Evolutionary conservation across 2,888 invertebrate species (phyloP), one percentile per base, ranked within the genome.

Genomic region (Glaucopsyche alexis): DNA sequence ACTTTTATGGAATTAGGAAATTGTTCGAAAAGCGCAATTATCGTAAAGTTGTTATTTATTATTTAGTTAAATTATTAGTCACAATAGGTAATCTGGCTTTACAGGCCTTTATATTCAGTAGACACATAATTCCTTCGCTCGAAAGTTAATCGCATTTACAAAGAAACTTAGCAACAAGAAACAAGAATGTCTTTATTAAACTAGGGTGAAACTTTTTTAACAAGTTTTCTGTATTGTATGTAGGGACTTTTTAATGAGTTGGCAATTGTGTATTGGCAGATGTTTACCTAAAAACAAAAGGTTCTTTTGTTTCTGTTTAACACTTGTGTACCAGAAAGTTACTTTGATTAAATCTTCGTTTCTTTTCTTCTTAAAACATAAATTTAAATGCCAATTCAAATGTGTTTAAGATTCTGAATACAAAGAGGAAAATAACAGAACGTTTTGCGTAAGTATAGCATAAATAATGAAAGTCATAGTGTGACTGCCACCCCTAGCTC

Each of bases 401-500:
- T 38, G 11, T 47, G 9, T 2, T 29, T 1, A 38, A 29, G 38
- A 60, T 38, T 55, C 14, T 38, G 29, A 29, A 60, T 19, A 60
- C 7, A 19, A 29, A 19, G 29, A 11, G 29, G 13, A 19, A 29
- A 11, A 29, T 29, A 19, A 11, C 16, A 45, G 7, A 14, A 42
- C 60, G 16, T 1, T 52, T 16, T 67, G 9, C 1, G 50, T 7
- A 16, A 40, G 14, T 13, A 2, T 38, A 8, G 38, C n/a, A 40
- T 8, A 14, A 19, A 11, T 8, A 6, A 11, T 11, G 16, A 49
- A 9, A 47, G 8, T 13, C 19, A 47, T 13, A n/a, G 47, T 13
- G 14, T 40, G 16, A n/a, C 49, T 64, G 71, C n/a, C 75, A 78
- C 74, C 79, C 77, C 78, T 78, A 72, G 47, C 52, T 64, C 66